Percentiles rank a stretch among this genome's conserved stretches.
Evolutionary conservation across 2,888 invertebrate species (phyloP).

Genomic region (Polyommatus iphigenia): DNA sequence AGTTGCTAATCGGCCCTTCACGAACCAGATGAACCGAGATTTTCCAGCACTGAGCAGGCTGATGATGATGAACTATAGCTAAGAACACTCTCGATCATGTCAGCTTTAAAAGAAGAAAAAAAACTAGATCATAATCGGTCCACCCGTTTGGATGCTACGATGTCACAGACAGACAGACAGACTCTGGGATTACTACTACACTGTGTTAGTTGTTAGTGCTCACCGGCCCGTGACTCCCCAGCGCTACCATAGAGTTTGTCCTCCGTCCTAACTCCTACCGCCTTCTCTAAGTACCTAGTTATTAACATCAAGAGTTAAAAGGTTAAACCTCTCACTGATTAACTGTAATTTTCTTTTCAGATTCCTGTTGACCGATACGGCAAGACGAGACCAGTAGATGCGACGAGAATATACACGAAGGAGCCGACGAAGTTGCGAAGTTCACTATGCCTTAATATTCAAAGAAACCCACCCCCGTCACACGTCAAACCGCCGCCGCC

Average conservation of each 20-base stretch:
- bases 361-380: constrained; percentile 73
- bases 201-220: not conserved
- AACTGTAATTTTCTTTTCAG: constrained; percentile 55
- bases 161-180: no score
- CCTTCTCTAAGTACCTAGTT: not conserved
- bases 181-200: not conserved
- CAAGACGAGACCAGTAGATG: constrained; percentile 65
- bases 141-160: no score
- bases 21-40: no score
- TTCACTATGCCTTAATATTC: constrained; percentile 54
- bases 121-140: no score
- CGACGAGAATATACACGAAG: constrained; percentile 61
- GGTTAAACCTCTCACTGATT: not conserved
- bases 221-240: not conserved
- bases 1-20: no score
- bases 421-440: constrained; percentile 59
- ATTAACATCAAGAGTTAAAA: not conserved
- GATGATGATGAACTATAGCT: no score
- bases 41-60: no score
- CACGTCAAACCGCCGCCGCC: constrained; percentile 47
- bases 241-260: not conserved
- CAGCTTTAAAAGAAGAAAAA: no score
- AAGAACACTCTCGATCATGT: no score
- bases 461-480: constrained; percentile 46
- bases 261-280: not conserved